Evolutionary conservation across 2,888 invertebrate species (phyloP).

Genomic region (Erebia aethiops): DNA sequence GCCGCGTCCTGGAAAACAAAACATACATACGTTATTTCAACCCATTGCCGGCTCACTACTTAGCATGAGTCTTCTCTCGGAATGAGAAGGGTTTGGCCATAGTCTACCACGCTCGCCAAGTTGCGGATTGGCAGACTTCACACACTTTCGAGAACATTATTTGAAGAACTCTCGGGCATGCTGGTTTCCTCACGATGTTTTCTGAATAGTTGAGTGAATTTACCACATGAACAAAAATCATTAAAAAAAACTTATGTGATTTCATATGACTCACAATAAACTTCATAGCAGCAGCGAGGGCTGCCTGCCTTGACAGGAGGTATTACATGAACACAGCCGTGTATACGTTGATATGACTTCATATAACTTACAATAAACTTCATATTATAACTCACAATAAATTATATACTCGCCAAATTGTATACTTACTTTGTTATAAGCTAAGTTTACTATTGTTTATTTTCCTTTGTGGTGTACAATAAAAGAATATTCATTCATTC

Average conservation of each 20-base stretch:
- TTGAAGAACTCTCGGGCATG: too few species aligned
- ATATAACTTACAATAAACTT: background rate
- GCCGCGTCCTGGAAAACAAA: slow-evolving; percentile 72
- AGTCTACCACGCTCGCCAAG: background rate
- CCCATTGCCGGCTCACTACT: too few species aligned
- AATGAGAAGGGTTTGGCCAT: background rate
- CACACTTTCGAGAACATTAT: background rate
- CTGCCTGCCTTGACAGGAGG: slow-evolving; percentile 85
- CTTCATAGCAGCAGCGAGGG: slow-evolving; percentile 81
- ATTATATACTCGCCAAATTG: too few species aligned
- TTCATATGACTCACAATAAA: slow-evolving; percentile 3
- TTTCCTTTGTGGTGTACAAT: too few species aligned
- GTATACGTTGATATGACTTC: slow-evolving; percentile 72
- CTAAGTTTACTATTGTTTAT: too few species aligned
- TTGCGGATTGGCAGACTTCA: background rate
- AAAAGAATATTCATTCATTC: too few species aligned
- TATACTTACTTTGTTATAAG: too few species aligned
- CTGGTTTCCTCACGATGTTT: too few species aligned
- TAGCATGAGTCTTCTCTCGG: too few species aligned
- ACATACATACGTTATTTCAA: slow-evolving; percentile 42
- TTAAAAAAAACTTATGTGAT: background rate
- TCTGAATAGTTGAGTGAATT: too few species aligned
- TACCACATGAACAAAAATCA: too few species aligned
- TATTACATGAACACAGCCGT: slow-evolving; percentile 86
- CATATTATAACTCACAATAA: too few species aligned